Conservation (phyloP, 2,113 vertebrate genomes). For the Candoia aspera region DNA sequence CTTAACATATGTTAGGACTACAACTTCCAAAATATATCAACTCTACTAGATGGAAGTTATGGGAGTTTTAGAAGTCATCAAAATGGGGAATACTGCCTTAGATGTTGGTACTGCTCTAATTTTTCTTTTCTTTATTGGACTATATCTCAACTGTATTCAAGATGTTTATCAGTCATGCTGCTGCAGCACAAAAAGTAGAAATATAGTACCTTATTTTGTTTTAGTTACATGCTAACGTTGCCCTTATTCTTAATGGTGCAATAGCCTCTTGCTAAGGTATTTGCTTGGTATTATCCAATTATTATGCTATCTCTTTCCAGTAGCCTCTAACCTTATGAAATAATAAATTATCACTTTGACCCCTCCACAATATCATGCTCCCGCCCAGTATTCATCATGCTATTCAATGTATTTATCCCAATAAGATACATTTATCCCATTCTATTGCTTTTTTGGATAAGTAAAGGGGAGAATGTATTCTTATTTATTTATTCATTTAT, state of each 20-base stretch:
- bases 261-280: background rate
- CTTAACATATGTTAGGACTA: background rate
- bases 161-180: background rate
- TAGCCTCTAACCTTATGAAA: background rate
- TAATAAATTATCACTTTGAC: background rate
- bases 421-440: background rate
- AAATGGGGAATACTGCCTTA: background rate
- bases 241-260: background rate
- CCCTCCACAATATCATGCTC: background rate
- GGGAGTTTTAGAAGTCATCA: background rate
- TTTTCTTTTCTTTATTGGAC: background rate
- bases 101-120: background rate
- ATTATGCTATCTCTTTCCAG: background rate
- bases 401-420: constrained; percentile 8
- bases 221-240: background rate
- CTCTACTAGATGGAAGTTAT: background rate
- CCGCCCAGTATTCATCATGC: background rate
- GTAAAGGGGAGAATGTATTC: background rate
- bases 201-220: background rate
- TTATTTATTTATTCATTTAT: background rate
- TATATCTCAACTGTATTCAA: background rate
- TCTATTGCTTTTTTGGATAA: background rate
- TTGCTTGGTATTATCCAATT: background rate
- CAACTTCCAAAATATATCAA: background rate
- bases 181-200: background rate